Percentiles rank a stretch among this genome's conserved stretches.
Evolutionary conservation across 2,888 invertebrate species (phyloP).

Genomic region (Stictocephala bisonia): DNA sequence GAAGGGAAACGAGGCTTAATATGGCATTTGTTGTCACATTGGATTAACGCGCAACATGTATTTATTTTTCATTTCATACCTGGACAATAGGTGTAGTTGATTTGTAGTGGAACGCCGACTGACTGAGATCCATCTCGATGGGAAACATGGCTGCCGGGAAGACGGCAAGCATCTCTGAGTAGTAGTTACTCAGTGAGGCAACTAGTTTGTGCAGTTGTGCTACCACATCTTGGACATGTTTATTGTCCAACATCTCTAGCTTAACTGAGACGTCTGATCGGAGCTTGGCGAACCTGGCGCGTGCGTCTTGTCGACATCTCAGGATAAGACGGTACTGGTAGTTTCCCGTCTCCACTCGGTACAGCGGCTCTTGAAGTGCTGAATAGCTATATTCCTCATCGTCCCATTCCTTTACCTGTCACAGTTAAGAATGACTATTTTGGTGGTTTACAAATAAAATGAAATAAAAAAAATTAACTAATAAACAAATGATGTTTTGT

Average conservation of each 20-base stretch:
- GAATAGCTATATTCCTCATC: constrained; percentile 97
- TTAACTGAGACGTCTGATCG: constrained; percentile 95
- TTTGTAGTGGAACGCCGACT: constrained; percentile 93
- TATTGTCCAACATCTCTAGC: constrained; percentile 96
- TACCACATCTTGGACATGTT: constrained; percentile 97
- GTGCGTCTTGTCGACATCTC: constrained; percentile 95
- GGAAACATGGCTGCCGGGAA: constrained; percentile 88
- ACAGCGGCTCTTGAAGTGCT: constrained; percentile 93
- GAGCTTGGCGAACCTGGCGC: constrained; percentile 78
- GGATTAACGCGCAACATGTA: not conserved
- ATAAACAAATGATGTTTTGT: too few species aligned
- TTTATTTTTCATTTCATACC: constrained; percentile 15
- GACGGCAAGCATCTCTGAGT: constrained; percentile 80
- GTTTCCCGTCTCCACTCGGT: constrained; percentile 98
- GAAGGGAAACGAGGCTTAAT: not conserved
- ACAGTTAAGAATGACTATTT: too few species aligned
- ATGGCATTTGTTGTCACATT: not conserved
- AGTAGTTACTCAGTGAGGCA: constrained; percentile 73
- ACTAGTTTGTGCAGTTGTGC: constrained; percentile 77
- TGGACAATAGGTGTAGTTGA: constrained; percentile 59
- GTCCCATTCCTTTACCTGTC: constrained; percentile 97
- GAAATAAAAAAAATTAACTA: too few species aligned
- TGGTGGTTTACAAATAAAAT: too few species aligned
- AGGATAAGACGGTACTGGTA: constrained; percentile 97
- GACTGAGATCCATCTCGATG: constrained; percentile 94